Evolutionary conservation across 2,888 invertebrate genomes (phyloP), one percentile per base, ranked within the genome.

Genomic region (Actias luna): DNA sequence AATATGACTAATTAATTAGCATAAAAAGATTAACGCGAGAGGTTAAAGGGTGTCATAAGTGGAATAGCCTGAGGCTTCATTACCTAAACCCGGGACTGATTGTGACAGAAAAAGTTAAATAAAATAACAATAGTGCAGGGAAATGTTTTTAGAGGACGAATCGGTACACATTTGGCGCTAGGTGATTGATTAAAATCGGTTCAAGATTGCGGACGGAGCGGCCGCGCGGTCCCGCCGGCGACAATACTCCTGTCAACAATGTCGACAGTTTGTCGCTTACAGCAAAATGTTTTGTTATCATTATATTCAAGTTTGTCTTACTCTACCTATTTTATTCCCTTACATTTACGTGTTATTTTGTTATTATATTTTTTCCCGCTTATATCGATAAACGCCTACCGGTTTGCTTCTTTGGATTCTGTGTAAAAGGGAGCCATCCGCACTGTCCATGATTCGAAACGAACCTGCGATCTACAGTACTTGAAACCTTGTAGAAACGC

Each of bases 121-220:
- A 25, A 50, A 50, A 50, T 50, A 25, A 50, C 29, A 39, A 61
- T 57, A 61, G 61, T 61, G 39, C 39, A n/a, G 52, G 22, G 12
- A 61, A 55, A 61, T 25, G n/a, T n/a, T 58, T 46, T 31, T 58
- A 27, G 55, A 31, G 27, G n/a, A 29, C 59, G 62, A 64, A 64
- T 63, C 63, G 62, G 46, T 60, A 31, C 59, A 58, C 61, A 63
- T 65, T 62, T 62, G 61, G 57, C 42, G 42, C 42, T 18, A 63
- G 64, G 65, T 78, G 76, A 79, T 79, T 77, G 77, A 76, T 77
- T 72, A 76, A 70, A 75, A 73, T 63, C 66, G 64, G 69, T 70
- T 62, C 73, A 76, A 78, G 70, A 79, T 76, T 75, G 76, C 73
- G 58, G 66, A 16, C 59, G 59, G 4, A 58, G 35, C 25, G 36